Base-by-base conservation (phyloP, 2,797 vertebrate genomes). In the Sparidentex hasta region DNA sequence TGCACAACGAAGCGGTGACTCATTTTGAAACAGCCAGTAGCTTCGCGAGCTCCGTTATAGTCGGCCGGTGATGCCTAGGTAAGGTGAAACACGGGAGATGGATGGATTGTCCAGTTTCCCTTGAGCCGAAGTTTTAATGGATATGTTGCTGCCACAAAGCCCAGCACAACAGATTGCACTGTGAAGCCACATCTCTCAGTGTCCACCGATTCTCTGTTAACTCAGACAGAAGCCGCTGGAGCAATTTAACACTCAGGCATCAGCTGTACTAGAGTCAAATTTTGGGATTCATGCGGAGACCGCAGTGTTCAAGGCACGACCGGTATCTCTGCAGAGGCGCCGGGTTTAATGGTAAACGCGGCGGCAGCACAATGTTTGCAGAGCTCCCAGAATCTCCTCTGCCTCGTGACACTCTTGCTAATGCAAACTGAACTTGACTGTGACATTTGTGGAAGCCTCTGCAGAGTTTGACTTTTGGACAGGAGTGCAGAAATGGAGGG, bases 401-500 rank as follows among this genome's bases (percentile, higher is more conserved):
- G 70, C 76, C 80, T 82, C 33, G 41, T 82, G 79, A 86, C 84
- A 76, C 74, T 66, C 80, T 33, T 61, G 80, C 79, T 86, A 88
- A 89, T 84, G 69, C 82, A 84, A 85, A 90, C 66, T 76, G 69
- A 88, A 87, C 76, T 41, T 41, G 74, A 80, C 66, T 69, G 72
- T 85, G 80, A 88, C 88, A 91, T 90, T 83, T 88, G 71, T 66
- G 63, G 69, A 80, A 71, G 73, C 71, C 79, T 87, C 65, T 57
- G 69, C 67, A 62, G 76, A 82, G 79, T 77, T 83, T 74, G 69
- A 80, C 68, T 75, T 74, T 71, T 63, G 76, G 61, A 81, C 73
- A 47, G 21, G 23, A 70, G 78, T 27, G 67, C 68, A 66, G 68
- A 75, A 76, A 25, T 17, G 57, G 27, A 76, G 73, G 85, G 67